phyloP scores from a whole-genome alignment of 2,888 invertebrate genomes.

The Eupithecia exiguata region DNA sequence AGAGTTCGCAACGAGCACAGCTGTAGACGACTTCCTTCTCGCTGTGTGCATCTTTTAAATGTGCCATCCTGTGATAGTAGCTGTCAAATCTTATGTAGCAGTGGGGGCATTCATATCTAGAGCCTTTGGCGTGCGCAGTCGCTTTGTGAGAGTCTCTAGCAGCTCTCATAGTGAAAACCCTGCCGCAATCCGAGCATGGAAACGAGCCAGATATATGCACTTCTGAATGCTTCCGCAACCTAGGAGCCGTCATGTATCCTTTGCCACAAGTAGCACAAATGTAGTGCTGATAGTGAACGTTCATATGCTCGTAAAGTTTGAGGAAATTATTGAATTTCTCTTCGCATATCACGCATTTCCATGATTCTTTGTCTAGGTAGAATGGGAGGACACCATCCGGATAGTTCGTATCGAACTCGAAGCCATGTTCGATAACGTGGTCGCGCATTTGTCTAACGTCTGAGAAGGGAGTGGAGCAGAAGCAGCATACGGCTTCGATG shows the following conservation, averaged over 20 bases:
- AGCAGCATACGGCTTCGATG: conserved; percentile 63
- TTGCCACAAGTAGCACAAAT: conserved; percentile 77
- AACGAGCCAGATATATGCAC: conserved; percentile 73
- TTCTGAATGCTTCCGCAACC: conserved; percentile 75
- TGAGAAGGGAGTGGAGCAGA: conserved; percentile 59
- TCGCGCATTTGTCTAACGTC: conserved; percentile 62
- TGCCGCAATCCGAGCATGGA: conserved; percentile 70
- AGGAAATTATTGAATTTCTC: conserved; percentile 73
- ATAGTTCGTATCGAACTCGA: conserved; percentile 60
- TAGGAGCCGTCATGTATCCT: conserved; percentile 74
- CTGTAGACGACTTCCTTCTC: conserved; percentile 68
- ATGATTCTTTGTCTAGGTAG: conserved; percentile 67
- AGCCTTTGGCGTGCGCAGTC: conserved; percentile 67
- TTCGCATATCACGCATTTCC: conserved; percentile 70
- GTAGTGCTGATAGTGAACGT: conserved; percentile 74
- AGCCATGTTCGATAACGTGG: conserved; percentile 67
- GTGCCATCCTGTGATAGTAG: conserved; percentile 73
- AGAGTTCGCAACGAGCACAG: conserved; percentile 67
- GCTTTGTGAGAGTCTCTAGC: conserved; percentile 74
- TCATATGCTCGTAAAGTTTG: conserved; percentile 78
- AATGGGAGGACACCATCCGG: conserved; percentile 76
- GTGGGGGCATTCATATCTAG: conserved; percentile 74
- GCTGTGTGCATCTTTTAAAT: conserved; percentile 70
- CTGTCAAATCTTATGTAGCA: conserved; percentile 70
- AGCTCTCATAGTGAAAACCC: conserved; percentile 67